phyloP scores from a whole-genome alignment of 37 sponge, comb jelly and placozoan species.

The Cliona cf. orientalis region DNA sequence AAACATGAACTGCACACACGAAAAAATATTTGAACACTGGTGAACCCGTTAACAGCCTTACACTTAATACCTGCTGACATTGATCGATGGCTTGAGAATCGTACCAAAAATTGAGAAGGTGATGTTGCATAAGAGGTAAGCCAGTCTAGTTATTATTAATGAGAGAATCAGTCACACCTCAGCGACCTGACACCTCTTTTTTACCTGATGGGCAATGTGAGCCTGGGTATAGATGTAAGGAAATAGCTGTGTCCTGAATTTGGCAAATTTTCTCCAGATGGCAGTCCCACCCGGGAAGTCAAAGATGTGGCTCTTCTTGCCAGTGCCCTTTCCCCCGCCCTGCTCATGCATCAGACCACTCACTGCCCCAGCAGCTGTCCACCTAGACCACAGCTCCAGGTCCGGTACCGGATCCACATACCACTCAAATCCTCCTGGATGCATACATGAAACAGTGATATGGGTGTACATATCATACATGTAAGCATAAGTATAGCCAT shows the following conservation, averaged over 20 bases:
- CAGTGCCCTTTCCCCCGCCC: constrained; percentile 61
- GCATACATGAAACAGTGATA: background rate
- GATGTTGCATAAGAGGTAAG: constrained; percentile 62
- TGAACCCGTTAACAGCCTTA: too few relatives aligned
- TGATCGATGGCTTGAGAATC: constrained; percentile 49
- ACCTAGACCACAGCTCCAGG: constrained; percentile 63
- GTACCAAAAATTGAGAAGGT: constrained; percentile 52
- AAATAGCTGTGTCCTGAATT: constrained; percentile 64
- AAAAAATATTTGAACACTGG: too few relatives aligned
- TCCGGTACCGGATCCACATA: constrained; percentile 54
- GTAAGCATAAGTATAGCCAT: too few relatives aligned
- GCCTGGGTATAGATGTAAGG: constrained; percentile 76
- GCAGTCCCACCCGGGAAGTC: constrained; percentile 63
- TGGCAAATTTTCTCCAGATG: constrained; percentile 65
- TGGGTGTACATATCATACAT: background rate
- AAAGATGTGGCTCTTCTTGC: constrained; percentile 64
- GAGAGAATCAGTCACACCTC: background rate
- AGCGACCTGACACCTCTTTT: background rate
- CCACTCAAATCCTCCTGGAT: constrained; percentile 71
- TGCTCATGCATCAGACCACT: constrained; percentile 77
- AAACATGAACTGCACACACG: constrained; percentile 18
- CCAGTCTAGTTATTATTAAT: constrained; percentile 37
- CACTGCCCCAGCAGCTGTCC: constrained; percentile 66
- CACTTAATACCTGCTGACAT: constrained; percentile 48
- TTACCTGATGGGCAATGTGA: constrained; percentile 60